A percentile compares a stretch with the other conserved stretches of the same genome.
Evolutionary conservation across 2,888 invertebrate species (phyloP).

Genomic region (Hydriomena furcata): DNA sequence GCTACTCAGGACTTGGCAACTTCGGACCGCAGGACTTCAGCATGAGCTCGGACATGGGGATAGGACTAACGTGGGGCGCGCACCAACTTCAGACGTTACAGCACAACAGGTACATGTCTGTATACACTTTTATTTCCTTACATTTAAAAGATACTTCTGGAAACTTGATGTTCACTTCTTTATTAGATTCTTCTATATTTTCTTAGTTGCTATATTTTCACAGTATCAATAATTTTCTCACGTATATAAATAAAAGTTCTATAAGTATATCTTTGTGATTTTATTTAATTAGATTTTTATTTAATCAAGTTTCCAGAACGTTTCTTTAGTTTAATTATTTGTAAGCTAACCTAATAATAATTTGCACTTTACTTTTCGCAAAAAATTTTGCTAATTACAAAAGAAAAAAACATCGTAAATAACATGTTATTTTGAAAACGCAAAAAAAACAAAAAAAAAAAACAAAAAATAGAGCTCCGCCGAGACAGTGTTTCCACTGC

Average conservation of each 20-base stretch:
- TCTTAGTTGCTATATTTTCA: too few relatives aligned
- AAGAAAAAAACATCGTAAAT: background rate
- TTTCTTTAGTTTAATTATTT: conserved; percentile 2
- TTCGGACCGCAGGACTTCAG: conserved; percentile 92
- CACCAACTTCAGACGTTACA: conserved; percentile 88
- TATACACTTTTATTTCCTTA: conserved; percentile 60
- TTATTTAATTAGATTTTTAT: too few relatives aligned
- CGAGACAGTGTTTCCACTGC: conserved; percentile 68
- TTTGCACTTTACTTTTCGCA: background rate
- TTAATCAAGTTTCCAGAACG: conserved; percentile 9
- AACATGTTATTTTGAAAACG: background rate
- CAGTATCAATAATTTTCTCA: too few relatives aligned
- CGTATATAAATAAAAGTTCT: too few relatives aligned
- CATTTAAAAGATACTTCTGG: background rate
- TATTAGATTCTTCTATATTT: too few relatives aligned
- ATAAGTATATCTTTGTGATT: too few relatives aligned
- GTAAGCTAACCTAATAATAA: background rate
- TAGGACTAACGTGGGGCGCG: conserved; percentile 87
- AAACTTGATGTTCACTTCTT: too few relatives aligned
- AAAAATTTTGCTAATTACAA: background rate
- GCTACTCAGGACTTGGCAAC: conserved; percentile 86
- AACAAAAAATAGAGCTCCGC: conserved; percentile 38
- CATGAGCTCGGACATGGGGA: conserved; percentile 89
- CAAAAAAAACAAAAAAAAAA: background rate
- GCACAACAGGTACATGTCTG: conserved; percentile 87